Percentiles rank a stretch among this genome's conserved stretches.
Conservation (phyloP, 2,797 vertebrate genomes). For the Schizopygopsis pylzovi region DNA sequence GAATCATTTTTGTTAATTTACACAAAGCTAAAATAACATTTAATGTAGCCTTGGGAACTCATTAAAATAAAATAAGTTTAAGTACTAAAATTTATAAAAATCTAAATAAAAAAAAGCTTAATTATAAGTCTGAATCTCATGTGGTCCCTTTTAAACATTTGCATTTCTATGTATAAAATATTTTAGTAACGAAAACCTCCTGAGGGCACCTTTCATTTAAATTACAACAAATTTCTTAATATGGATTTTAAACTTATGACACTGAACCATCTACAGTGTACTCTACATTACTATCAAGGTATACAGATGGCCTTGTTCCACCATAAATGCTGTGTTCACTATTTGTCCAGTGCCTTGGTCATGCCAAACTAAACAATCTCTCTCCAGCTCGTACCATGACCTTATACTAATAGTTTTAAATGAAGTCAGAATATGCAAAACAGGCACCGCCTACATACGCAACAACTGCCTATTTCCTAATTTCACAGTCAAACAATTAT, state of each 20-base stretch:
- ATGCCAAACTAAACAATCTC: conserved; percentile 57
- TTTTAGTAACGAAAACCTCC: not conserved
- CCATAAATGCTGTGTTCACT: conserved; percentile 8
- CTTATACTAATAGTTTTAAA: conserved; percentile 62
- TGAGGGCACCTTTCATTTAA: not conserved
- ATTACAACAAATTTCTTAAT: not conserved
- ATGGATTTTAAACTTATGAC: not conserved
- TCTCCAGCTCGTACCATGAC: conserved; percentile 53
- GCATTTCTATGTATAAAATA: not conserved
- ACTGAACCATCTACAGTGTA: not conserved
- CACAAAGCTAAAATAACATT: not conserved
- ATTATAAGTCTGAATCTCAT: too few species aligned
- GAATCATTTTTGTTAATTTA: not conserved
- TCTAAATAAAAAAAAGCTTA: not conserved
- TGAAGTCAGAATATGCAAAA: conserved; percentile 73
- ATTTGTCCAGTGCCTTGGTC: conserved; percentile 26
- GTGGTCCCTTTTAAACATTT: not conserved
- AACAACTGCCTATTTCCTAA: conserved; percentile 72
- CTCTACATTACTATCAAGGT: not conserved
- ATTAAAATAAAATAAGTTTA: not conserved
- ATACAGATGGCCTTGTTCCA: conserved; percentile 8
- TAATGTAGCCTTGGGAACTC: not conserved
- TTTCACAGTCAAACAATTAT: conserved; percentile 38
- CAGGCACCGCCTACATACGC: conserved; percentile 69
- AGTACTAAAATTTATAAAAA: not conserved